Evolutionary conservation across 1,140 invertebrate genomes (phyloP), one percentile per base, ranked within the genome.

Genomic region (Ctenoplectra terminalis): DNA sequence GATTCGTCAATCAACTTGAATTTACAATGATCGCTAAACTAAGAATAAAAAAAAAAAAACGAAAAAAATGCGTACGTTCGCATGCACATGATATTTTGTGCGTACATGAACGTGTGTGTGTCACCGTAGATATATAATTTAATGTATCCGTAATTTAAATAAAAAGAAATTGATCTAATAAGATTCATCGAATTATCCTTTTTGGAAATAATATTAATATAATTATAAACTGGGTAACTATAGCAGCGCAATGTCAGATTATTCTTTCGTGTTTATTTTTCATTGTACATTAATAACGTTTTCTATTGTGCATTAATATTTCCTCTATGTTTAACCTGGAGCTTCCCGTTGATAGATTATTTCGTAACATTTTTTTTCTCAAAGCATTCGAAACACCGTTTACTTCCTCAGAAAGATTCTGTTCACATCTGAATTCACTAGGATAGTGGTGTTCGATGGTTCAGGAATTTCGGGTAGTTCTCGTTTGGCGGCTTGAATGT

Each of bases 141-240:
- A 86, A 84, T 86, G 81, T 87, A 88, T 77, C 60, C 70, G 86
- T 89, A 85, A 89, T 84, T 87, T 87, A 89, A 90, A 89, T 89
- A 89, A 86, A 87, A 87, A 79, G 23, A 79, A 80, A 82, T 89
- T 89, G 83, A 73, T 64, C 74, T 80, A 80, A 72, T 31, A 26
- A 23, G 43, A 50, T n/a, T 23, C 26, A 2, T 17, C 58, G 15
- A 1, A 23, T 15, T 11, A 6, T 17, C 48, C 48, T 23, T 50
- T 50, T 50, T 50, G 7, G 15, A 3, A 3, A 50, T 50, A 50
- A 23, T 17, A 50, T 50, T 17, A 17, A 50, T 50, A 50, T 11
- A 50, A 50, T n/a, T n/a, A n/a, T n/a, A n/a, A n/a, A n/a, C n/a
- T n/a, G n/a, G n/a, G n/a, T n/a, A n/a, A n/a, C n/a, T n/a, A n/a